Evolutionary conservation across 2,797 vertebrate genomes (phyloP).

Genomic region (Acipenser ruthenus): DNA sequence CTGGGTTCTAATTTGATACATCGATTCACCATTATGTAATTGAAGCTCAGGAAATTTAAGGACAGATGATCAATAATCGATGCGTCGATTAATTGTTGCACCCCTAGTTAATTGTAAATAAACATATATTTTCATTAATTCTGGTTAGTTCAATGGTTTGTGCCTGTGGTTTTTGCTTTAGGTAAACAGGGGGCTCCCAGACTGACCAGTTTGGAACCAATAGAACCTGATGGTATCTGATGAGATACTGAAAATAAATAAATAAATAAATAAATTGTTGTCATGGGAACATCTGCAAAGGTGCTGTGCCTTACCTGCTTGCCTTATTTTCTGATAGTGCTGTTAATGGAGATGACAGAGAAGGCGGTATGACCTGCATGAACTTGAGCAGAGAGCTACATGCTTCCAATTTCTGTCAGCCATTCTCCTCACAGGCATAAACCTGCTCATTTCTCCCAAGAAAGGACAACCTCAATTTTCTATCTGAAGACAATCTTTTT

Average conservation of each 20-base stretch:
- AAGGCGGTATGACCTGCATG: slow-evolving; percentile 18
- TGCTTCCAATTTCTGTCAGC: slow-evolving; percentile 29
- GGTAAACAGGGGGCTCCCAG: neutral
- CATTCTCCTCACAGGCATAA: slow-evolving; percentile 31
- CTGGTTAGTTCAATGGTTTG: too few species aligned
- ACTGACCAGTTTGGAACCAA: neutral
- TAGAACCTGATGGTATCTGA: slow-evolving; percentile 5
- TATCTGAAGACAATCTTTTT: slow-evolving; percentile 26
- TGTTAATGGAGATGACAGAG: slow-evolving; percentile 16
- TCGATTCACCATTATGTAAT: too few species aligned
- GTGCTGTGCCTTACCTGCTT: slow-evolving; percentile 2
- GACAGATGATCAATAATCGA: too few species aligned
- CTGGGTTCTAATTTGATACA: too few species aligned
- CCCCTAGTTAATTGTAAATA: too few species aligned
- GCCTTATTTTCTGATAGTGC: slow-evolving; percentile 7
- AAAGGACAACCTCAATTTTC: slow-evolving; percentile 31
- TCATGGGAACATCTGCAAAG: slow-evolving; percentile 18
- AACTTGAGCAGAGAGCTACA: slow-evolving; percentile 18
- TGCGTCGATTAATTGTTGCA: too few species aligned
- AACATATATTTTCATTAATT: too few species aligned
- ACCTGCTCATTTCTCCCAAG: slow-evolving; percentile 22
- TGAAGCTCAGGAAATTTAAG: too few species aligned
- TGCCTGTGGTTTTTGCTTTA: neutral
- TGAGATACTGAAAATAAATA: slow-evolving; percentile 7
- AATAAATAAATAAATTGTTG: slow-evolving; percentile 4